A percentile compares a stretch with the other conserved stretches of the same genome.
Conservation (phyloP, 2,113 vertebrate genomes). For the Gopherus flavomarginatus region DNA sequence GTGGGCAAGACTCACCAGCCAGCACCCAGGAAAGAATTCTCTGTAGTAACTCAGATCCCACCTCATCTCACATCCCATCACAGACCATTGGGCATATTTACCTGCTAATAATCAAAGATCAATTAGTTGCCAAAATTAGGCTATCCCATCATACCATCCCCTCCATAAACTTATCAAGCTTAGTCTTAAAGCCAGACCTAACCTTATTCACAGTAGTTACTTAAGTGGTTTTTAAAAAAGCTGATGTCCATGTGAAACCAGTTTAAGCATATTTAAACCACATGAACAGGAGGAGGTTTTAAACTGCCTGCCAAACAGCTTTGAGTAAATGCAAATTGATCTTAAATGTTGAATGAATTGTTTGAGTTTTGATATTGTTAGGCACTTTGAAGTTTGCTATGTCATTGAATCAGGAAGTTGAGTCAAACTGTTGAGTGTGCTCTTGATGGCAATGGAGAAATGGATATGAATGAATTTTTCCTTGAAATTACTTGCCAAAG, state of each 20-base stretch:
- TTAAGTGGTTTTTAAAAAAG: not conserved
- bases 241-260: not conserved
- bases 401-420: not conserved
- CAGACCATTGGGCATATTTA: no score
- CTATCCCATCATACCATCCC: no score
- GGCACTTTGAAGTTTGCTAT: accelerated
- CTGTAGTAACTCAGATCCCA: no score
- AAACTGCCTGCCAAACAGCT: not conserved
- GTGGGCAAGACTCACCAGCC: no score
- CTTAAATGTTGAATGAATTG: not conserved
- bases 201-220: not conserved
- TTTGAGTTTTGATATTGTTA: not conserved
- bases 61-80: no score
- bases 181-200: not conserved
- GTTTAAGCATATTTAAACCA: not conserved
- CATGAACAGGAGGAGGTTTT: not conserved
- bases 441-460: not conserved
- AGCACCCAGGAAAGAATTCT: no score
- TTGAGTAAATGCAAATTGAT: not conserved
- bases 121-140: no score
- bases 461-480: not conserved
- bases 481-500: not conserved
- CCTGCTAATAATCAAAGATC: no score
- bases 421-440: not conserved
- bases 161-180: no score